These are phyloP conservation scores for Pollimyrus isidori DNA, from an alignment of 2,113 vertebrate species.

Conservation along the genomic window DNA sequence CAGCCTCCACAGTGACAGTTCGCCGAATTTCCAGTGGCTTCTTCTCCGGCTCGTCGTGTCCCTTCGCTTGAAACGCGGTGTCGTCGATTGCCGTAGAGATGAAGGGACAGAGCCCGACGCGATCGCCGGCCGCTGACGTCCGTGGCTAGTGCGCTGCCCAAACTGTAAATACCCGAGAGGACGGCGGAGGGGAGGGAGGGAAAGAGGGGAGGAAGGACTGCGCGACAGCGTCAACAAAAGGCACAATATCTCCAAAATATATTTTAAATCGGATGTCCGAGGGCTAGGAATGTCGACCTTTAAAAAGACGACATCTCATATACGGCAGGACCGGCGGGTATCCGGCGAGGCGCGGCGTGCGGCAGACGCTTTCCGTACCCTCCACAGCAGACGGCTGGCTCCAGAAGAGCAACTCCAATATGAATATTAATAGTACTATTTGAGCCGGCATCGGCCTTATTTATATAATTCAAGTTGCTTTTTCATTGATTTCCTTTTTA, in stretches of 20 bases:
- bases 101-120: neutral
- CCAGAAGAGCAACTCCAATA: conserved; percentile 40
- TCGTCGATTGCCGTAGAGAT: neutral
- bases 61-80: neutral
- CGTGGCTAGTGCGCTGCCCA: conserved; percentile 19
- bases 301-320: conserved; percentile 27
- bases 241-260: conserved; percentile 23
- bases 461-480: conserved; percentile 40
- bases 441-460: conserved; percentile 41
- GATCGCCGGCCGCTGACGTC: conserved; percentile 35
- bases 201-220: conserved; percentile 20
- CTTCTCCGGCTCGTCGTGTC: neutral
- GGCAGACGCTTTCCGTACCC: conserved; percentile 31
- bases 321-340: conserved; percentile 21
- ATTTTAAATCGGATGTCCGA: conserved; percentile 16
- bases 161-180: conserved; percentile 33
- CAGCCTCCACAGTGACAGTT: neutral
- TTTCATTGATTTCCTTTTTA: conserved; percentile 17
- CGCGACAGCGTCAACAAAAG: conserved; percentile 24
- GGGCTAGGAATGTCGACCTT: conserved; percentile 21
- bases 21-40: neutral
- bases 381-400: conserved; percentile 34
- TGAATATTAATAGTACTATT: conserved; percentile 55
- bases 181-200: conserved; percentile 17
- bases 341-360: conserved; percentile 24